Evolutionary conservation across 2,797 vertebrate genomes (phyloP).

Genomic region (Triplophysa bombifrons): DNA sequence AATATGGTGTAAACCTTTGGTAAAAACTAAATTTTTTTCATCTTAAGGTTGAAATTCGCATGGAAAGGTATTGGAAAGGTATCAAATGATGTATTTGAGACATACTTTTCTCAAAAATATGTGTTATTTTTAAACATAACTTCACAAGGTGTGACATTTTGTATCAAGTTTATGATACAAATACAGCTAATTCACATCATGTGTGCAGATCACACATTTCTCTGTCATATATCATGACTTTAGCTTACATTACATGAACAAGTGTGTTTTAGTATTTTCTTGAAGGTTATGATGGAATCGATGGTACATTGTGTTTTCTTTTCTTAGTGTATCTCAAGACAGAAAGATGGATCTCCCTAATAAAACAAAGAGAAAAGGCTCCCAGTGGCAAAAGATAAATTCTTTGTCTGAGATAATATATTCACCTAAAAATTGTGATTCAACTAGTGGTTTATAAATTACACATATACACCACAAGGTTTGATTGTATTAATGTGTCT

Average conservation of each 20-base stretch:
- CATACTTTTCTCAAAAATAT: too few species aligned
- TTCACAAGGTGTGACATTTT: too few species aligned
- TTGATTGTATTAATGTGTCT: background rate
- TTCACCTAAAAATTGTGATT: background rate
- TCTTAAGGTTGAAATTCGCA: too few species aligned
- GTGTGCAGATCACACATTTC: constrained; percentile 68
- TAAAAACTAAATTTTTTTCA: too few species aligned
- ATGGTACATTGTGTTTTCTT: constrained; percentile 63
- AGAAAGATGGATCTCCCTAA: constrained; percentile 21
- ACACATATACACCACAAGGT: background rate
- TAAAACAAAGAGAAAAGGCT: constrained; percentile 22
- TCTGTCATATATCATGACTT: constrained; percentile 1
- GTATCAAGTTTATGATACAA: background rate
- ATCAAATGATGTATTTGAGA: too few species aligned
- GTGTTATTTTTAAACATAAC: too few species aligned
- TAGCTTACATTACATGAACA: too few species aligned
- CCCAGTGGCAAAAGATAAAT: constrained; percentile 7
- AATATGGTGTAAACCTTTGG: too few species aligned
- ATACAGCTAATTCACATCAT: constrained; percentile 35
- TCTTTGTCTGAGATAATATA: background rate
- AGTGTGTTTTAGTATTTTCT: too few species aligned
- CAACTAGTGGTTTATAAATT: too few species aligned
- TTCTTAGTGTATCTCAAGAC: constrained; percentile 43
- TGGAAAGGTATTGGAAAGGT: too few species aligned
- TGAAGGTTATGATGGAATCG: too few species aligned